A percentile compares a stretch with the other conserved stretches of the same genome.
These are phyloP conservation scores for Acanthosepion pharaonis DNA, from an alignment of 2,888 invertebrate genomes.

Conservation along the genomic window DNA sequence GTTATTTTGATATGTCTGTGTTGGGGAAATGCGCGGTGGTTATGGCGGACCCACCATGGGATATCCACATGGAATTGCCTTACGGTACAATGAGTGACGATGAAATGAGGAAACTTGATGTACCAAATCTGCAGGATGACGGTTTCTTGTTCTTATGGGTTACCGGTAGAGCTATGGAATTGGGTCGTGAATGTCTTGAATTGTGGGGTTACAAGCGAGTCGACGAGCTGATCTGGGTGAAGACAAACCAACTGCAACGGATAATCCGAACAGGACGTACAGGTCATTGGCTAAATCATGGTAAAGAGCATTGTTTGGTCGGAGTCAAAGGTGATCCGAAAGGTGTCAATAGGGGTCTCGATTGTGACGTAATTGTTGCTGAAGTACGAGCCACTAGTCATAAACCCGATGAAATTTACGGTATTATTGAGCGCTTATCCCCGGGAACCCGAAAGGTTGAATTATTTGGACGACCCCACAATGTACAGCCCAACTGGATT, in stretches of 20 bases:
- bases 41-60: slow-evolving; percentile 95
- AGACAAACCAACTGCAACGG: slow-evolving; percentile 96
- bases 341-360: slow-evolving; percentile 89
- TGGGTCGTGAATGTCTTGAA: slow-evolving; percentile 94
- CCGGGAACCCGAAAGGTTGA: slow-evolving; percentile 98
- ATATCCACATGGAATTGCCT: slow-evolving; percentile 98
- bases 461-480: slow-evolving; percentile 95
- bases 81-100: slow-evolving; percentile 99
- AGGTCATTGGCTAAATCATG: slow-evolving; percentile 98
- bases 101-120: slow-evolving; percentile 95
- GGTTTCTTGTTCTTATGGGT: slow-evolving; percentile 98
- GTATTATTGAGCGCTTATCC: slow-evolving; percentile 95
- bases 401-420: slow-evolving; percentile 98
- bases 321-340: slow-evolving; percentile 96
- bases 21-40: slow-evolving; percentile 97
- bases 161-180: slow-evolving; percentile 95
- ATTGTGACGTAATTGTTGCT: slow-evolving; percentile 98
- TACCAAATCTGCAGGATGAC: slow-evolving; percentile 94
- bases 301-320: slow-evolving; percentile 95
- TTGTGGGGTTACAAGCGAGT: slow-evolving; percentile 97
- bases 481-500: slow-evolving; percentile 97
- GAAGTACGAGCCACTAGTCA: slow-evolving; percentile 98
- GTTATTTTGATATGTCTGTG: slow-evolving; percentile 91
- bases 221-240: slow-evolving; percentile 98
- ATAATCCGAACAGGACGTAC: slow-evolving; percentile 97